phyloP scores from a whole-genome alignment of 2,113 vertebrate genomes.

The Dermatemys mawii region DNA sequence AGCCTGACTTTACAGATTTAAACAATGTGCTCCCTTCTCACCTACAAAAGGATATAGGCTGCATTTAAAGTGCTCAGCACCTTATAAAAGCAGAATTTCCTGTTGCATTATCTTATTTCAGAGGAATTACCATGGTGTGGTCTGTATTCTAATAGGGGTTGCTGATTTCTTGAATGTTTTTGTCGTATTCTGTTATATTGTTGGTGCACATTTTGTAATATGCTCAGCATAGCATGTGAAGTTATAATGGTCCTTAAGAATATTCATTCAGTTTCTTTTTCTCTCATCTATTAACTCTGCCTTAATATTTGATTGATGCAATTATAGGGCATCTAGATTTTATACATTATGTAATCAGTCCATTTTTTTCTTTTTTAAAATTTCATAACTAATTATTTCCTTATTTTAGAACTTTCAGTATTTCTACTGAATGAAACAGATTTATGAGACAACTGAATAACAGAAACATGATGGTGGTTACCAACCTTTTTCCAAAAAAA shows the following conservation, averaged over 20 bases:
- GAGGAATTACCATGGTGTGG: background rate
- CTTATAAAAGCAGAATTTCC: background rate
- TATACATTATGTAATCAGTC: background rate
- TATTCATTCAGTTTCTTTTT: background rate
- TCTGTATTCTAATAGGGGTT: background rate
- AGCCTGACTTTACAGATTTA: background rate
- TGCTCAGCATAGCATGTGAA: background rate
- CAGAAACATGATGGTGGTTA: background rate
- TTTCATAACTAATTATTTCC: background rate
- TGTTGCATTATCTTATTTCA: background rate
- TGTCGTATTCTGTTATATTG: background rate
- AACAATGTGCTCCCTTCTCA: background rate
- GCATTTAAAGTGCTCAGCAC: background rate
- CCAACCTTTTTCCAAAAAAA: background rate
- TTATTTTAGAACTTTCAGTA: background rate
- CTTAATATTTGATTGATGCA: background rate
- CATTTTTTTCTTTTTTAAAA: background rate
- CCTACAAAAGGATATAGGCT: background rate
- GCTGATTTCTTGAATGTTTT: background rate
- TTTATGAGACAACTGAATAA: background rate
- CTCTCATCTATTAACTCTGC: background rate
- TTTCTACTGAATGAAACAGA: background rate
- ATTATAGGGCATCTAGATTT: background rate
- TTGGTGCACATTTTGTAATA: background rate
- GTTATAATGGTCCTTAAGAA: background rate